Conservation (phyloP, 2,113 vertebrate species). For the Tichodroma muraria region DNA sequence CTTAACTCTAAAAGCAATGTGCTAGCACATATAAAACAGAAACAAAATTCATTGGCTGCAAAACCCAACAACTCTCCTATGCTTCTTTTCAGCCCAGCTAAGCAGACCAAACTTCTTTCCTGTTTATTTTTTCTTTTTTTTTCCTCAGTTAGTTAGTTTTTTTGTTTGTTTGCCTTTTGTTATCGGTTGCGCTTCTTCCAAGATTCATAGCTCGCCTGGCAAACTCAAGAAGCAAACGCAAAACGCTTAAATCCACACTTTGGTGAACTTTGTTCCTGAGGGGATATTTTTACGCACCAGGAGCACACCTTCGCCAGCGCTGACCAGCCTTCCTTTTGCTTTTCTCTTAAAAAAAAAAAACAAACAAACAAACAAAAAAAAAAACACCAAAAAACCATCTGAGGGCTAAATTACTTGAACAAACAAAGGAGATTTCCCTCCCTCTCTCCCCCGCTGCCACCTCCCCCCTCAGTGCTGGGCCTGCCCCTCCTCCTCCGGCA, state of each 20-base stretch:
- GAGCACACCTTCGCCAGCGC: neutral
- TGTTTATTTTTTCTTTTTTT: neutral
- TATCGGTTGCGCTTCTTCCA: neutral
- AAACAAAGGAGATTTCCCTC: constrained; percentile 8
- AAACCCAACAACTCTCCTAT: neutral
- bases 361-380: too few relatives aligned
- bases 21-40: neutral
- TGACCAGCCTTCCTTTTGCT: neutral
- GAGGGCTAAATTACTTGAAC: constrained; percentile 8
- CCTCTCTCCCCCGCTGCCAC: neutral
- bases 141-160: neutral
- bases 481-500: neutral
- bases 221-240: neutral
- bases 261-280: neutral
- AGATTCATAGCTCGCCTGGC: neutral
- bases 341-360: neutral
- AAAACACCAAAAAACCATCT: neutral
- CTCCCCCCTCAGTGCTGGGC: neutral
- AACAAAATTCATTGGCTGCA: neutral
- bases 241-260: neutral
- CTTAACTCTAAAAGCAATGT: neutral
- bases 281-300: neutral
- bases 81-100: neutral
- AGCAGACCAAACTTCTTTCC: neutral
- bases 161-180: neutral